These are phyloP conservation scores for Lasiurus cinereus DNA, from an alignment of 2,113 vertebrate species.

Conservation along the genomic window DNA sequence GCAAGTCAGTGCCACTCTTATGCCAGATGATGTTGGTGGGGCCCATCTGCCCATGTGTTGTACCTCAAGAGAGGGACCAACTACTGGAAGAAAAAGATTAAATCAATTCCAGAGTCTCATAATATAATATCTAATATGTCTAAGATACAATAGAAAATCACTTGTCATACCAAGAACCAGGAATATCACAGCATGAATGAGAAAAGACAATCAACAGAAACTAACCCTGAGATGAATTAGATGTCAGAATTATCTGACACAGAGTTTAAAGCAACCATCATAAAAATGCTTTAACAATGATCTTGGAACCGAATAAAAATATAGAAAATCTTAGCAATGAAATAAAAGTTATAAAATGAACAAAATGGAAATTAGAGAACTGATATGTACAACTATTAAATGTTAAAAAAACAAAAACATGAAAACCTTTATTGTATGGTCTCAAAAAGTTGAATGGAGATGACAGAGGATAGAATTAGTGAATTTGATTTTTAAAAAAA, in stretches of 20 bases:
- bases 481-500: not conserved
- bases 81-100: not conserved
- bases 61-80: not conserved
- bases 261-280: not conserved
- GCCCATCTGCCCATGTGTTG: not conserved
- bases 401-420: not conserved
- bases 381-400: not conserved
- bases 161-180: not conserved
- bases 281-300: not conserved
- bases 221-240: not conserved
- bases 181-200: not conserved
- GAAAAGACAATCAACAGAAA: not conserved
- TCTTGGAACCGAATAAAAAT: not conserved
- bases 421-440: not conserved
- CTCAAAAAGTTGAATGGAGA: not conserved
- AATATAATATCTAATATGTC: not conserved
- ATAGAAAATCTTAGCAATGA: not conserved
- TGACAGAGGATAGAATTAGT: not conserved
- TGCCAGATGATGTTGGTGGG: not conserved
- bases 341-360: not conserved
- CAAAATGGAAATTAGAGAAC: not conserved
- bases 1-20: not conserved
- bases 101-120: not conserved
- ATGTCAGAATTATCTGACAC: not conserved
- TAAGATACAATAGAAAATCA: slow-evolving; percentile 2